A percentile compares a stretch with the other conserved stretches of the same genome.
phyloP scores from a whole-genome alignment of 1,140 invertebrate species.

The Cecropterus lyciades region DNA sequence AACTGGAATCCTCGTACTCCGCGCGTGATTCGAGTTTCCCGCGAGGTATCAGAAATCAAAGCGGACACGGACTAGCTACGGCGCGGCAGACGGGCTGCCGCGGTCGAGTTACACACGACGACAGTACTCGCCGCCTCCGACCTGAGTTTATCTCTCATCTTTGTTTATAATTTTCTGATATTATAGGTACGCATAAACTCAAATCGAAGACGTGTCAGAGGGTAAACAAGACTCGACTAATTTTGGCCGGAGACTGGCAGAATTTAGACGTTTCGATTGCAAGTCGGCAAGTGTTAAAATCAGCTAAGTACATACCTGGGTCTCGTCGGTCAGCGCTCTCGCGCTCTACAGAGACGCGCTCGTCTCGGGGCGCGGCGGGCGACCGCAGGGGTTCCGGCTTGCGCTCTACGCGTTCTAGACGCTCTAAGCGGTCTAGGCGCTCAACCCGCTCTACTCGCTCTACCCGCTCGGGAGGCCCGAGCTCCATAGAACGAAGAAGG shows the following conservation, averaged over 20 bases:
- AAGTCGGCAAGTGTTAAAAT: too few relatives aligned
- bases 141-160: conserved; percentile 38
- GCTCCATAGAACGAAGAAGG: conserved; percentile 91
- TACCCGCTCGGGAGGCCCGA: conserved; percentile 85
- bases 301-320: conserved; percentile 64
- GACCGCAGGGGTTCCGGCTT: conserved; percentile 67
- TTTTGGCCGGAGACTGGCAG: too few relatives aligned
- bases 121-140: conserved; percentile 17
- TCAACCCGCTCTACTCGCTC: conserved; percentile 43
- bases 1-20: conserved; percentile 65
- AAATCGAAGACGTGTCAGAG: conserved; percentile 26
- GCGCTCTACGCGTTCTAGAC: conserved; percentile 47
- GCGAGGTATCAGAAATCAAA: conserved; percentile 48
- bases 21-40: conserved; percentile 45
- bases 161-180: conserved; percentile 4
- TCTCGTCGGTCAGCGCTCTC: conserved; percentile 78
- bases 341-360: conserved; percentile 67
- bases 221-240: conserved; percentile 16
- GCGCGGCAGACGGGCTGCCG: conserved; percentile 39
- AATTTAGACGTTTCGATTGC: too few relatives aligned
- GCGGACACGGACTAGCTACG: conserved; percentile 69
- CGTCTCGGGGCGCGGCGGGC: conserved; percentile 83
- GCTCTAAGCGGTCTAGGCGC: conserved; percentile 41
- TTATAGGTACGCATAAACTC: conserved; percentile 31
- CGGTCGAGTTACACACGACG: conserved; percentile 35